Conservation (phyloP, 2,888 invertebrate species). For the Cetonia aurata region DNA sequence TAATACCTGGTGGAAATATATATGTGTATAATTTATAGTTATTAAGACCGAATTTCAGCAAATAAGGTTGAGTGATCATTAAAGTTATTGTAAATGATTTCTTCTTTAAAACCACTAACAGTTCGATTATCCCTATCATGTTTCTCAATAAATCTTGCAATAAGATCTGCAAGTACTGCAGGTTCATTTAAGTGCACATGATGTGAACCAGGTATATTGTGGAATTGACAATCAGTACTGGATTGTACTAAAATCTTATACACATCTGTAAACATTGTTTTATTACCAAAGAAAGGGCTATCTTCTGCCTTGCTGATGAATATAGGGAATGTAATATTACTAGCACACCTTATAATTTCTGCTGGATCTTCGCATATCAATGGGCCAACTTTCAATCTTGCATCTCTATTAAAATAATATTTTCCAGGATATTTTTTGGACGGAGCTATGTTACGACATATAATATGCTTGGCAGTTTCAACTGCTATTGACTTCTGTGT, state of each 20-base stretch:
- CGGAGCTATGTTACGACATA: conserved; percentile 69
- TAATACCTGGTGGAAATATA: too few species aligned
- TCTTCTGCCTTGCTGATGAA: conserved; percentile 71
- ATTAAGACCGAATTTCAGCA: too few species aligned
- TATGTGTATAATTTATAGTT: too few species aligned
- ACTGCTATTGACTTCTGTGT: conserved; percentile 53
- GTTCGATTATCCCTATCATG: conserved; percentile 38
- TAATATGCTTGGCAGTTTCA: conserved; percentile 52
- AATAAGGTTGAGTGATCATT: not conserved
- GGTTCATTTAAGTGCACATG: conserved; percentile 82
- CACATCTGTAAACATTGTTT: conserved; percentile 36
- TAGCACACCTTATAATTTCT: conserved; percentile 70
- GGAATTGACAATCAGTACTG: conserved; percentile 69
- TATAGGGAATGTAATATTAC: conserved; percentile 73
- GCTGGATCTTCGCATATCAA: conserved; percentile 69
- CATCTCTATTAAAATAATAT: conserved; percentile 72
- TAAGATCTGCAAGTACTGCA: conserved; percentile 57
- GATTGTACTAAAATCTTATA: conserved; percentile 68
- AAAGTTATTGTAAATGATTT: conserved; percentile 33
- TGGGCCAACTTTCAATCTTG: conserved; percentile 71
- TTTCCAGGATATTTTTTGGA: conserved; percentile 70
- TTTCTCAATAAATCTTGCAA: conserved; percentile 37
- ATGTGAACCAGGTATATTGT: conserved; percentile 77
- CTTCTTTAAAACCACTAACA: conserved; percentile 37
- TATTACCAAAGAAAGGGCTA: conserved; percentile 44